These are phyloP conservation scores for Natator depressus DNA, from an alignment of 2,113 vertebrate genomes.

Conservation along the genomic window DNA sequence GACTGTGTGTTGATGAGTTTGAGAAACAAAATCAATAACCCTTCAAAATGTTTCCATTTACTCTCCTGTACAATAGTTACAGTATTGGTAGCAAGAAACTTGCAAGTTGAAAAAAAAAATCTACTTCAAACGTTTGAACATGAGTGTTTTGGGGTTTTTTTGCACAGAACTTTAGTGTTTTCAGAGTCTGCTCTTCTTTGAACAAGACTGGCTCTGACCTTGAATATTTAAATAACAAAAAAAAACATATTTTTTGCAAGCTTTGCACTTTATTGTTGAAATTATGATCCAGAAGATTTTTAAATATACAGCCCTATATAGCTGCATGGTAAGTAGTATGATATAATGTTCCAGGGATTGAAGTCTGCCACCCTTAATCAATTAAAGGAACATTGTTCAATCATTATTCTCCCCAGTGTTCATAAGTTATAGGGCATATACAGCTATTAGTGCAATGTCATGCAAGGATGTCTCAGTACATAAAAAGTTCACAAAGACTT, in stretches of 20 bases:
- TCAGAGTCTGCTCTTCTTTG: not conserved
- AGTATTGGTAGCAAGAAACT: not conserved
- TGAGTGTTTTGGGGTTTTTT: not conserved
- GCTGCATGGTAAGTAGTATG: not conserved
- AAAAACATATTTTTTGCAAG: not conserved
- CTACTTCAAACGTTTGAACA: not conserved
- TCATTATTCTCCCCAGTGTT: not conserved
- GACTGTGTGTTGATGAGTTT: not conserved
- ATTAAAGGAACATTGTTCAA: not conserved
- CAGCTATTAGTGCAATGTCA: not conserved
- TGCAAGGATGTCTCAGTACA: constrained; percentile 2
- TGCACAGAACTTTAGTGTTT: not conserved
- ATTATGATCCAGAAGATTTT: constrained; percentile 29
- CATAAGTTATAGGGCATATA: not conserved
- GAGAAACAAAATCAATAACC: not conserved
- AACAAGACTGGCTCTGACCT: constrained; percentile 5
- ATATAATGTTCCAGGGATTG: constrained; percentile 9
- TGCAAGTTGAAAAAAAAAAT: not conserved
- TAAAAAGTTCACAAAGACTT: not conserved
- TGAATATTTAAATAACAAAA: constrained; percentile 26
- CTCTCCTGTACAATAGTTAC: not conserved
- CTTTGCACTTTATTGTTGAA: constrained; percentile 13
- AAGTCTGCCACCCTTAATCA: not conserved
- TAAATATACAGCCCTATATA: not conserved
- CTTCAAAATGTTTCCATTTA: not conserved